phyloP scores from a whole-genome alignment of 1,140 invertebrate genomes.

The Drosophila kurseongensis region DNA sequence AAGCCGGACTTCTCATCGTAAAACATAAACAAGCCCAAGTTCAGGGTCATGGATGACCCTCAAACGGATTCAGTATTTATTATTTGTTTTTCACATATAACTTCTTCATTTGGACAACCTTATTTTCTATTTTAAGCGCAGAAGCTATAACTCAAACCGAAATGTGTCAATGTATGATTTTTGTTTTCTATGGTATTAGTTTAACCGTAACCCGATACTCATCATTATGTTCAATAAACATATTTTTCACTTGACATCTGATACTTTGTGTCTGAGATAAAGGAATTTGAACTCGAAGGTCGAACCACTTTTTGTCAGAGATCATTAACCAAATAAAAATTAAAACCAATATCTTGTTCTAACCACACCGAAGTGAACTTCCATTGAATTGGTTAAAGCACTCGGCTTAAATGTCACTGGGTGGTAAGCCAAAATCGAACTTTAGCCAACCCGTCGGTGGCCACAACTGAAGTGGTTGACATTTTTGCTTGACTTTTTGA shows the following conservation, averaged over 20 bases:
- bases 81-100: neutral
- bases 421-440: conserved; percentile 39
- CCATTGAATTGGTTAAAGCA: conserved; percentile 25
- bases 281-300: conserved; percentile 14
- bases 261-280: conserved; percentile 22
- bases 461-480: conserved; percentile 54
- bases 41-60: conserved; percentile 37
- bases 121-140: neutral
- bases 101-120: neutral
- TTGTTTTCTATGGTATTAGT: neutral
- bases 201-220: conserved; percentile 7
- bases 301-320: conserved; percentile 5
- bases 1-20: conserved; percentile 29
- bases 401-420: conserved; percentile 40
- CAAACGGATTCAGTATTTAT: conserved; percentile 1
- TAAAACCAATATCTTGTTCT: conserved; percentile 29
- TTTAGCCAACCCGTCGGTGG: conserved; percentile 10
- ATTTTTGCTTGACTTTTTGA: conserved; percentile 78
- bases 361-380: conserved; percentile 16
- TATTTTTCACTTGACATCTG: conserved; percentile 8
- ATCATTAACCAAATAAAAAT: neutral
- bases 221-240: conserved; percentile 14
- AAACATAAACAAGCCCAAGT: conserved; percentile 35
- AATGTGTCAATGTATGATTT: conserved; percentile 3
- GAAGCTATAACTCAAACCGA: neutral